These are phyloP conservation scores for Cecidostiba fungosa DNA, from an alignment of 2,888 invertebrate species.

Conservation along the genomic window DNA sequence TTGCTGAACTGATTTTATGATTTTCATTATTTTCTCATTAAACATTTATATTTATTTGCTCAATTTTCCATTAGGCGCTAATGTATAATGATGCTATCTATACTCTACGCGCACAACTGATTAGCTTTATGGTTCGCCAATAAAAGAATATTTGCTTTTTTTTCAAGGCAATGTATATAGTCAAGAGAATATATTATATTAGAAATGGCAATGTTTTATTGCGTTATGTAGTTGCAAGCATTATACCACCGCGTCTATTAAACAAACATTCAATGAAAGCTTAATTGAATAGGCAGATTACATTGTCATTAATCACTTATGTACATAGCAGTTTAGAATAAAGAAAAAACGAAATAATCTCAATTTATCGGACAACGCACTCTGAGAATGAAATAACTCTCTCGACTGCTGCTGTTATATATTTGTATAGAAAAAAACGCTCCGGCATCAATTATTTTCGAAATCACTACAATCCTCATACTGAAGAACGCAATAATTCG, in stretches of 20 bases:
- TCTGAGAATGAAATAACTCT: not conserved
- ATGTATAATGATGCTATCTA: not conserved
- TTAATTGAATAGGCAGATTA: constrained; percentile 4
- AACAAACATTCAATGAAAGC: constrained; percentile 14
- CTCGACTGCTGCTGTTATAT: too few relatives aligned
- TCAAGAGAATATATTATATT: not conserved
- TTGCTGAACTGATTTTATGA: constrained; percentile 36
- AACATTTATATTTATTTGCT: constrained; percentile 37
- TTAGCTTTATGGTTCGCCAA: not conserved
- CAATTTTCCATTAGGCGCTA: constrained; percentile 15
- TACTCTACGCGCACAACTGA: constrained; percentile 1
- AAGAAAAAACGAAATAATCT: not conserved
- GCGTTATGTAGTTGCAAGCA: not conserved
- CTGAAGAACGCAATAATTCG: not conserved
- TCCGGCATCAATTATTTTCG: not conserved
- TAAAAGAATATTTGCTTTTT: not conserved
- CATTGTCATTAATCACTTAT: not conserved
- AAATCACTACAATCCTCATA: not conserved
- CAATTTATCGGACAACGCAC: not conserved
- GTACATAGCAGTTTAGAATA: not conserved
- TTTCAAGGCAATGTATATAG: not conserved
- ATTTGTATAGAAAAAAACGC: too few relatives aligned
- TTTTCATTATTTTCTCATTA: constrained; percentile 36
- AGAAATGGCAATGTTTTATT: constrained; percentile 12
- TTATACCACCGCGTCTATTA: not conserved